These are phyloP conservation scores for Plestiodon gilberti DNA, from an alignment of 2,113 vertebrate genomes.

Conservation along the genomic window DNA sequence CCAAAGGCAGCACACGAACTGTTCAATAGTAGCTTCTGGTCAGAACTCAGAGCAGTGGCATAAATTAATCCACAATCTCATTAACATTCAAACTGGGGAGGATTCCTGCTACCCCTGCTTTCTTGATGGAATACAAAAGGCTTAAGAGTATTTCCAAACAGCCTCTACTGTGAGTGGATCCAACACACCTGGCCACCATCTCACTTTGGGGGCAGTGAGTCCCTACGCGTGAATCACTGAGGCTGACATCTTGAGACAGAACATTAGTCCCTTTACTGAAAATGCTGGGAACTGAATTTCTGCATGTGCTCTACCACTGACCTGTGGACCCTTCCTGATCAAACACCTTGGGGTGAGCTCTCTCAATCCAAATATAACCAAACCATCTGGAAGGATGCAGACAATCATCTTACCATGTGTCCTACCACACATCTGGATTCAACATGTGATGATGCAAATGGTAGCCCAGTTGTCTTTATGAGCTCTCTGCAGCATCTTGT, in stretches of 20 bases:
- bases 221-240: neutral
- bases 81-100: neutral
- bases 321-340: neutral
- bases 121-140: neutral
- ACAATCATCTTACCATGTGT: neutral
- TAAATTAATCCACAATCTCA: constrained; percentile 21
- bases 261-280: too few relatives aligned
- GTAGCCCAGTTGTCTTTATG: neutral
- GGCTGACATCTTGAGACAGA: too few relatives aligned
- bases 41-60: neutral
- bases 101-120: neutral
- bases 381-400: neutral
- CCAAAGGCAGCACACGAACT: neutral
- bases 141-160: neutral
- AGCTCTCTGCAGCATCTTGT: neutral
- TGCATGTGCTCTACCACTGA: too few relatives aligned
- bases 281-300: too few relatives aligned
- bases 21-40: constrained; percentile 2
- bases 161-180: neutral
- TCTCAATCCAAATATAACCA: neutral
- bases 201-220: neutral
- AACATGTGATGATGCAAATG: neutral
- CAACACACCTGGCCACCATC: neutral
- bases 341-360: neutral
- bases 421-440: neutral